phyloP scores from a whole-genome alignment of 2,888 invertebrate species.

The Eupelmus urozonus region DNA sequence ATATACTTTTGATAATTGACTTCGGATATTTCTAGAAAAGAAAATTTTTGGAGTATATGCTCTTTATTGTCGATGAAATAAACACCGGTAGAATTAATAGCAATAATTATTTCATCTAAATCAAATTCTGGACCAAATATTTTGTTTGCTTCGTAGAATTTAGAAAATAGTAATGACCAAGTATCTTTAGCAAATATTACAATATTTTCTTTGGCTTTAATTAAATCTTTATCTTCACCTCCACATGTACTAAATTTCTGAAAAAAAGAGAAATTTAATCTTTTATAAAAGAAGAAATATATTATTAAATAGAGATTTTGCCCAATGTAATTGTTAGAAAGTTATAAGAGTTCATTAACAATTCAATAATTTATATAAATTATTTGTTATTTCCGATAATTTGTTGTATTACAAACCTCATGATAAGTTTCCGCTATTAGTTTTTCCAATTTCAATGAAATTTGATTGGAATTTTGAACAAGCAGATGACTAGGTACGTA shows the following conservation, averaged over 20 bases:
- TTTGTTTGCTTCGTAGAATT: constrained; percentile 94
- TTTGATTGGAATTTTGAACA: constrained; percentile 79
- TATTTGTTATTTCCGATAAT: too few species aligned
- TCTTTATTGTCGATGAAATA: constrained; percentile 95
- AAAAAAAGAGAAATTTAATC: constrained; percentile 29
- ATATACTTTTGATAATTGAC: constrained; percentile 82
- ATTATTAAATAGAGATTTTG: background rate
- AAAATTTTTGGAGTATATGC: constrained; percentile 91
- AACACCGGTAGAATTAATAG: constrained; percentile 95
- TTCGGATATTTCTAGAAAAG: constrained; percentile 91
- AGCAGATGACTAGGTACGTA: constrained; percentile 90
- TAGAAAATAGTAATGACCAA: constrained; percentile 96
- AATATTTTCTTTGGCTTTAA: constrained; percentile 91
- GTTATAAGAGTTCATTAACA: too few species aligned
- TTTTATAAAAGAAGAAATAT: background rate
- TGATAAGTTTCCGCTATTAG: constrained; percentile 86
- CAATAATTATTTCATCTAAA: constrained; percentile 88
- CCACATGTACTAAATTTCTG: constrained; percentile 84
- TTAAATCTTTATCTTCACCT: constrained; percentile 81
- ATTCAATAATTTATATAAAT: background rate
- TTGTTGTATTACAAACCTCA: constrained; percentile 75
- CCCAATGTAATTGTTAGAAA: too few species aligned
- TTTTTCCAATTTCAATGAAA: constrained; percentile 85
- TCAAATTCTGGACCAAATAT: constrained; percentile 83
- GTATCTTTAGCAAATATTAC: constrained; percentile 93